Base-by-base conservation (phyloP, 2,797 vertebrate genomes). In the Forpus xanthops region DNA sequence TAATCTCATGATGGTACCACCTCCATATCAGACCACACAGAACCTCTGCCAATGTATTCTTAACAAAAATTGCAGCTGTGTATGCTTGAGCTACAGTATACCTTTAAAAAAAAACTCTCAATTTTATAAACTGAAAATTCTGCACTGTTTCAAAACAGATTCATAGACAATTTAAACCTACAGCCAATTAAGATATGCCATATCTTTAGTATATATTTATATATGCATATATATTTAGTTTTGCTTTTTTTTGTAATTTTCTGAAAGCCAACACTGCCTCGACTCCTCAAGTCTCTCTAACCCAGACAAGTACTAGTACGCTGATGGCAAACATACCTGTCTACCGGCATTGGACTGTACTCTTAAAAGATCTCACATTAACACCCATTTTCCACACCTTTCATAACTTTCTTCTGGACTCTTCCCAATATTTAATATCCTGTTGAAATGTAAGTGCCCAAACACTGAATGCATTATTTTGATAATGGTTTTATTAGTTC, bases 381-480 rank as follows among this genome's bases (percentile, higher is more conserved):
- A 77, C 11, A n/a, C 10, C 45, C 9, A 18, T 75, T 47, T 85
- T 58, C 45, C 24, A 84, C 24, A 58, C 15, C n/a, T 81, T 88
- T 78, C 24, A 11, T 60, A 73, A 62, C 11, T 50, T 85, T 39
- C 11, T 60, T 76, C 21, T 64, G 30, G 28, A 55, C 15, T n/a
- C 39, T 64, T 78, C 56, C 52, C 33, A 64, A 31, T 41, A n/a
- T 58, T 70, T 78, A 91, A 82, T 16, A 82, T 41, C 6, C 50
- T 5, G 94, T 76, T 94, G 62, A 91, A 90, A 23, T 62, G 27
- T 20, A 68, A 74, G 78, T 65, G 52, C 42, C 50, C 50, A 77
- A 62, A 81, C 55, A 33, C 2, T 0, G 4, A 87, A 86, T 6
- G 4, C 45, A 44, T 61, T 68, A 47, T 79, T 91, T 90, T 25